phyloP scores from a whole-genome alignment of 2,888 invertebrate species.

The Biston stratarius region DNA sequence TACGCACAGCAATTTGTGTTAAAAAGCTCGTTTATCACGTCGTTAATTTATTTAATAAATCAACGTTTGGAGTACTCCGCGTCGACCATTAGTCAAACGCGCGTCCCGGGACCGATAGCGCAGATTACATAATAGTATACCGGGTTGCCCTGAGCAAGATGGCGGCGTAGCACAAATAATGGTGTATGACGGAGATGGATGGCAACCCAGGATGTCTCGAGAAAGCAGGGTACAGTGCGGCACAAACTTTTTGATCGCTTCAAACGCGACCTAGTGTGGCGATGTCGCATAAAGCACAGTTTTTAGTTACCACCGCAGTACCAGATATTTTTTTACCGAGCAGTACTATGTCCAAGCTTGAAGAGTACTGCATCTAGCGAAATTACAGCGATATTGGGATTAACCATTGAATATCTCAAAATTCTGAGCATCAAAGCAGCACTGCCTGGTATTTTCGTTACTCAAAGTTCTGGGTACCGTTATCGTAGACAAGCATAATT shows the following conservation, averaged over 20 bases:
- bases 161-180: conserved; percentile 64
- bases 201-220: conserved; percentile 44
- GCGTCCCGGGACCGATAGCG: conserved; percentile 54
- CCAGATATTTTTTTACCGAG: too few relatives aligned
- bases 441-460: too few relatives aligned
- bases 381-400: too few relatives aligned
- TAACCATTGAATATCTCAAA: too few relatives aligned
- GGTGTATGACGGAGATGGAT: conserved; percentile 78
- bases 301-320: too few relatives aligned
- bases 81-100: conserved; percentile 73
- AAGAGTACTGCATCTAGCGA: too few relatives aligned
- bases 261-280: neutral
- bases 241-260: neutral
- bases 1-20: conserved; percentile 62
- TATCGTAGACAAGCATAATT: too few relatives aligned
- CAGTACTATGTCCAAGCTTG: too few relatives aligned
- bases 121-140: conserved; percentile 22
- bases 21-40: conserved; percentile 72
- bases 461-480: too few relatives aligned
- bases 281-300: too few relatives aligned
- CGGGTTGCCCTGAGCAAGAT: conserved; percentile 44
- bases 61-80: conserved; percentile 64
- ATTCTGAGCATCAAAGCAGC: too few relatives aligned
- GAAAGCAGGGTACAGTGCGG: conserved; percentile 10
- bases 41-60: conserved; percentile 83